A percentile compares a stretch with the other conserved stretches of the same genome.
Evolutionary conservation across 2,797 vertebrate genomes (phyloP).

Genomic region (Vipera ursinii): DNA sequence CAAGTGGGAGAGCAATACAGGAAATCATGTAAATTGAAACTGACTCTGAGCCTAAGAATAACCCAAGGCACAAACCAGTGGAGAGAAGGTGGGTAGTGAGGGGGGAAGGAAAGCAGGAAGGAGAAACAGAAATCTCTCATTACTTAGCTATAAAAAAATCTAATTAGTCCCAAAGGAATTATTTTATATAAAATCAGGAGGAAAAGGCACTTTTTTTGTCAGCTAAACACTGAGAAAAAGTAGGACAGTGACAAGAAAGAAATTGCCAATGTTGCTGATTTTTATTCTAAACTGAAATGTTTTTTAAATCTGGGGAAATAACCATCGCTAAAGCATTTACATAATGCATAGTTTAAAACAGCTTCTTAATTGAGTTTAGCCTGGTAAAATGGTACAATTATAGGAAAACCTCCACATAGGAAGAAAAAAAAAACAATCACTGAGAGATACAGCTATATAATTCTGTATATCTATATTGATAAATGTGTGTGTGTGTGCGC

Average conservation of each 20-base stretch:
- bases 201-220: constrained; percentile 63
- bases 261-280: constrained; percentile 51
- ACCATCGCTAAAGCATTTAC: constrained; percentile 55
- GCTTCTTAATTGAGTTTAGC: constrained; percentile 70
- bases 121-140: constrained; percentile 63
- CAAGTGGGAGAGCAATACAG: constrained; percentile 66
- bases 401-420: constrained; percentile 53
- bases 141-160: constrained; percentile 71
- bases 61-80: constrained; percentile 63
- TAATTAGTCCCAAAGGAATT: constrained; percentile 75
- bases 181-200: constrained; percentile 67
- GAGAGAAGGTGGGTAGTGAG: background rate
- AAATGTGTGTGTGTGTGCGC: constrained; percentile 60
- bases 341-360: constrained; percentile 63
- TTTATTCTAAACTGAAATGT: constrained; percentile 60
- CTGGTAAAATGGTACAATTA: constrained; percentile 71
- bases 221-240: constrained; percentile 58
- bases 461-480: constrained; percentile 57
- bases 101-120: constrained; percentile 14
- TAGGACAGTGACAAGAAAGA: constrained; percentile 62
- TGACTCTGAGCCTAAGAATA: constrained; percentile 64
- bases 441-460: constrained; percentile 8
- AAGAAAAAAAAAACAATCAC: constrained; percentile 62
- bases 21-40: constrained; percentile 64
- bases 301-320: constrained; percentile 59